These are phyloP conservation scores for Ischnura elegans DNA, from an alignment of 2,888 invertebrate genomes.

Conservation along the genomic window DNA sequence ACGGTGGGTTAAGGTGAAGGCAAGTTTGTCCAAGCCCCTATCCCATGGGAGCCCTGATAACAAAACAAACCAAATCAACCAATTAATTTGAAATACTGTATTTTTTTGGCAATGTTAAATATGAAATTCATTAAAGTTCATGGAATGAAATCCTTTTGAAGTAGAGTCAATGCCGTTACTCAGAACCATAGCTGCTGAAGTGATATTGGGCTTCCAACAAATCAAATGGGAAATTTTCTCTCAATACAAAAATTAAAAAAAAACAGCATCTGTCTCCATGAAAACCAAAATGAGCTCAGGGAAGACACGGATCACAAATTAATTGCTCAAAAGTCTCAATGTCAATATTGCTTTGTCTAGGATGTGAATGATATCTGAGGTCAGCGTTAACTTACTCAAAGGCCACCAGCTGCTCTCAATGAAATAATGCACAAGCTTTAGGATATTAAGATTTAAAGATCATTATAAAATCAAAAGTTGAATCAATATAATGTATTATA, in stretches of 20 bases:
- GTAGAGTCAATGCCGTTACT: not conserved
- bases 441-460: not conserved
- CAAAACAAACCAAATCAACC: not conserved
- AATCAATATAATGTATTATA: not conserved
- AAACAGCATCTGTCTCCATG: not conserved
- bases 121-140: not conserved
- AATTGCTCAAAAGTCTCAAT: not conserved
- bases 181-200: not conserved
- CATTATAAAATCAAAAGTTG: not conserved
- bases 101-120: not conserved
- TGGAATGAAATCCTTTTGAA: not conserved
- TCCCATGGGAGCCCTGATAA: not conserved
- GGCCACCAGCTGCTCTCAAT: constrained; percentile 24
- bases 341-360: not conserved
- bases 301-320: constrained; percentile 54
- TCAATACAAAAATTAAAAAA: not conserved
- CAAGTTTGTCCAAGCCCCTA: too few species aligned
- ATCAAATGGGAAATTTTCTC: not conserved
- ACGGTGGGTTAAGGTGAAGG: too few species aligned
- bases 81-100: not conserved
- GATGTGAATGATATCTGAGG: not conserved
- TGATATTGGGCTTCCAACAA: not conserved
- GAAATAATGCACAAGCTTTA: not conserved
- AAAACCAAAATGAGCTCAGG: constrained; percentile 47
- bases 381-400: not conserved